These are phyloP conservation scores for Gorsachius goisagi DNA, from an alignment of 2,113 vertebrate genomes.

Conservation along the genomic window DNA sequence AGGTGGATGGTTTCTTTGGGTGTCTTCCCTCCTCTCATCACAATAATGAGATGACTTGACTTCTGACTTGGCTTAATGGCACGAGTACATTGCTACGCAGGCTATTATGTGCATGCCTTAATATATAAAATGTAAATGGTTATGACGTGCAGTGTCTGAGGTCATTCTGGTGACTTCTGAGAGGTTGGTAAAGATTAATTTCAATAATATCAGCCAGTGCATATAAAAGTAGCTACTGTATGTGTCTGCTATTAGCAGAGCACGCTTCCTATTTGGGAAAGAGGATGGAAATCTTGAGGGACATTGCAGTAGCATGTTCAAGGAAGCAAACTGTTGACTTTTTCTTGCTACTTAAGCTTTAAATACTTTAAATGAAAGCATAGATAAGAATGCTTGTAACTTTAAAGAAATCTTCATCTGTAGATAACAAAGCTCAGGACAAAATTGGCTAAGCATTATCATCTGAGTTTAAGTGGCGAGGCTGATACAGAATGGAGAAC, in stretches of 20 bases:
- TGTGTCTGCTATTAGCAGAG: background rate
- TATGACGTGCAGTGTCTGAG: background rate
- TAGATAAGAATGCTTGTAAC: background rate
- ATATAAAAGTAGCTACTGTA: background rate
- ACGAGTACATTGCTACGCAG: background rate
- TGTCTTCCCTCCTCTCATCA: background rate
- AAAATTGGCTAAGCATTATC: background rate
- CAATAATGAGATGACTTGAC: background rate
- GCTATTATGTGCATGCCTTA: background rate
- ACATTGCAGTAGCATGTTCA: background rate
- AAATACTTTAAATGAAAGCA: background rate
- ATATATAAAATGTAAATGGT: background rate
- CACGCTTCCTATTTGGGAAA: background rate
- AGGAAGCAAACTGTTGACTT: slow-evolving; percentile 14
- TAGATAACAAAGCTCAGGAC: background rate
- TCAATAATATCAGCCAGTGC: background rate
- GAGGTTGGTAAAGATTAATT: background rate
- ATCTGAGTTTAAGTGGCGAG: background rate
- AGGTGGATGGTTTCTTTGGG: background rate
- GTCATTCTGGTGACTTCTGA: background rate
- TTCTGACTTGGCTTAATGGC: background rate
- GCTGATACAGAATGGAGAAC: background rate
- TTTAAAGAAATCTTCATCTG: background rate
- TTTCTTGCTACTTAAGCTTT: background rate
- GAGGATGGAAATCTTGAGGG: background rate